Evolutionary conservation across 2,113 vertebrate species (phyloP).

Genomic region (Ceyx cyanopectus): DNA sequence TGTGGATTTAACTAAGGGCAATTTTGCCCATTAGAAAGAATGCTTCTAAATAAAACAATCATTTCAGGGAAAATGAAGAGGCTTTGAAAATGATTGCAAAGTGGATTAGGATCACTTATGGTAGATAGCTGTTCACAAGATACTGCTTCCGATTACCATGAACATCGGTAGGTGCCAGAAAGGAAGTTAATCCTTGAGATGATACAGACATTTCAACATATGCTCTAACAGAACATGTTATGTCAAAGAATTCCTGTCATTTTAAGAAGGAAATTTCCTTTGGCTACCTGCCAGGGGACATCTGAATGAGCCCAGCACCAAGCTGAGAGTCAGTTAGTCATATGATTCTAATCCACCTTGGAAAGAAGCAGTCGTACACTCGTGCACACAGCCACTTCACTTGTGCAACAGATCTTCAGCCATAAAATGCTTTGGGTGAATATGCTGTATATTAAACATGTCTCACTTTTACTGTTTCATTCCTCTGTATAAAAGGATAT

Average conservation of each 20-base stretch:
- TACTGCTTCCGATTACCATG: constrained; percentile 33
- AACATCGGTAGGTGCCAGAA: constrained; percentile 55
- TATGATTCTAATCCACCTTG: not conserved
- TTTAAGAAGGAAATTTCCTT: constrained; percentile 34
- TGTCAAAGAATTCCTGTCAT: constrained; percentile 46
- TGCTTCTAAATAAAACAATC: constrained; percentile 63
- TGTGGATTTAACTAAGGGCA: constrained; percentile 67
- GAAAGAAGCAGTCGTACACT: not conserved
- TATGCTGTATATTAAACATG: not conserved
- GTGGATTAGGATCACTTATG: constrained; percentile 65
- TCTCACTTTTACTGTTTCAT: not conserved
- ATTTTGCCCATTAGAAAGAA: constrained; percentile 67
- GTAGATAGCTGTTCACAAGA: constrained; percentile 58
- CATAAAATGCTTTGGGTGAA: not conserved
- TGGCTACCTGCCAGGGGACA: constrained; percentile 27
- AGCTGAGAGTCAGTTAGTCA: not conserved
- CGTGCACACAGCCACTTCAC: not conserved
- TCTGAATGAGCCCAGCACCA: not conserved
- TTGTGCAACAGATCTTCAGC: not conserved
- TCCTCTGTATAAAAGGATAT: not conserved
- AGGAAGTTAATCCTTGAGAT: constrained; percentile 17
- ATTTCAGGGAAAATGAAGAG: constrained; percentile 66
- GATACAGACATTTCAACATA: constrained; percentile 54
- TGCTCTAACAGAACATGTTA: constrained; percentile 36
- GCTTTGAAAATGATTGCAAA: constrained; percentile 66